phyloP scores from a whole-genome alignment of 2,797 vertebrate species.

The Hyperoplus lanceolatus region DNA sequence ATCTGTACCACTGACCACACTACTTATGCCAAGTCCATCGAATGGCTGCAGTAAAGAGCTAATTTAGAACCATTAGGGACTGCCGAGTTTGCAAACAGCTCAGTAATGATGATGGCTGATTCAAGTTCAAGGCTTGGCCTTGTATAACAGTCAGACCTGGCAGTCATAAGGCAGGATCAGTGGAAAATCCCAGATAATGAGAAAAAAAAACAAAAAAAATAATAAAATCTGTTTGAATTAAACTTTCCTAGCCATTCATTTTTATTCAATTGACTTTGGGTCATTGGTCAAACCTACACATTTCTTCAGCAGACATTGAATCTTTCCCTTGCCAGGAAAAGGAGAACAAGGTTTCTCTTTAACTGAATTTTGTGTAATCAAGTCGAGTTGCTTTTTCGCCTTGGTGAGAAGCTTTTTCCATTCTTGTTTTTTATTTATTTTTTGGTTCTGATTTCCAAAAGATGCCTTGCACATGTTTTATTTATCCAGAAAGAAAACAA shows the following conservation, averaged over 20 bases:
- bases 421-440: background rate
- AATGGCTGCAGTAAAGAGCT: constrained; percentile 86
- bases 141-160: constrained; percentile 78
- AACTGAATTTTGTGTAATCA: constrained; percentile 12
- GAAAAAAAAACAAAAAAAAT: constrained; percentile 3
- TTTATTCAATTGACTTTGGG: constrained; percentile 41
- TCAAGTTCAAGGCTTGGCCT: constrained; percentile 83
- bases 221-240: constrained; percentile 22
- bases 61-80: constrained; percentile 90
- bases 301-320: constrained; percentile 31
- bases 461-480: constrained; percentile 1
- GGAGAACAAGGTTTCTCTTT: constrained; percentile 7
- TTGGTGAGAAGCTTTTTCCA: background rate
- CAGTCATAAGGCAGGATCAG: constrained; percentile 53
- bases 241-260: constrained; percentile 32
- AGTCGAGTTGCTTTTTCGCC: constrained; percentile 5
- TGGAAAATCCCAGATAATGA: constrained; percentile 55
- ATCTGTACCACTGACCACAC: constrained; percentile 85
- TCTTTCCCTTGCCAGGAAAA: constrained; percentile 22
- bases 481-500: background rate
- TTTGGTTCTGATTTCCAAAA: constrained; percentile 1
- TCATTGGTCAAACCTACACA: constrained; percentile 44
- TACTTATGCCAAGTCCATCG: constrained; percentile 86
- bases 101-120: constrained; percentile 87
- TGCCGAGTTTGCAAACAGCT: constrained; percentile 89